Base-by-base conservation (phyloP, 2,797 vertebrate genomes). In the Chrysocyon brachyurus region DNA sequence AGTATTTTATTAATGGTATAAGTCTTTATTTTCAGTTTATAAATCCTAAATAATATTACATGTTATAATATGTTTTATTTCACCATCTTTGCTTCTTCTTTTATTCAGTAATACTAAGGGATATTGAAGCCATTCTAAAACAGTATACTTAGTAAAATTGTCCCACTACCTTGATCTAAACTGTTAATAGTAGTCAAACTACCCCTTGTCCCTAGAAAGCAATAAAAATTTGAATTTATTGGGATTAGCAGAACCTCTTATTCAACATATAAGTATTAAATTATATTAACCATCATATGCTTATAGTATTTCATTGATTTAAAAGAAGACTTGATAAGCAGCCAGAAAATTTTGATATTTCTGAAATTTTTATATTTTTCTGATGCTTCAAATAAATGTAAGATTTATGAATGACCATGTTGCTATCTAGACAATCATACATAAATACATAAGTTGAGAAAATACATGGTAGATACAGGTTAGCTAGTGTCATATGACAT, bases 81-180 rank as follows among this genome's bases (percentile, higher is more conserved):
- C 5, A 84, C 3, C 2, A 21, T 24, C 68, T 52, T 83, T 57
- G 0, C 31, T 8, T 54, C 14, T 87, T 82, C 5, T 63, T 64
- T 95, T 83, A 73, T 92, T 91, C n/a, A 36, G 26, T 93, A 66
- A 70, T 81, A 31, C 52, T 64, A 63, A 77, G 21, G 24, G 81
- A 82, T 96, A 2, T 70, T 75, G 49, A 86, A 12, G 11, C 2
- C 6, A n/a, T 54, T 73, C 36, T 82, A 77, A n/a, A 57, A 28
- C 49, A 94, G 40, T 86, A 54, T 92, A 6, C 49, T 54, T 64
- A 70, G 12, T 54, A 61, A 54, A 54, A 77, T 56, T 1, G 9
- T 87, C 84, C 52, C 12, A 61, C 26, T 82, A 68, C 8, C 28
- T 79, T 49, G 22, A 56, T 73, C 33, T 26, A 68, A 85, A 10